These are phyloP conservation scores for Heteromurus nitidus DNA, from an alignment of 2,888 invertebrate genomes.

Conservation along the genomic window DNA sequence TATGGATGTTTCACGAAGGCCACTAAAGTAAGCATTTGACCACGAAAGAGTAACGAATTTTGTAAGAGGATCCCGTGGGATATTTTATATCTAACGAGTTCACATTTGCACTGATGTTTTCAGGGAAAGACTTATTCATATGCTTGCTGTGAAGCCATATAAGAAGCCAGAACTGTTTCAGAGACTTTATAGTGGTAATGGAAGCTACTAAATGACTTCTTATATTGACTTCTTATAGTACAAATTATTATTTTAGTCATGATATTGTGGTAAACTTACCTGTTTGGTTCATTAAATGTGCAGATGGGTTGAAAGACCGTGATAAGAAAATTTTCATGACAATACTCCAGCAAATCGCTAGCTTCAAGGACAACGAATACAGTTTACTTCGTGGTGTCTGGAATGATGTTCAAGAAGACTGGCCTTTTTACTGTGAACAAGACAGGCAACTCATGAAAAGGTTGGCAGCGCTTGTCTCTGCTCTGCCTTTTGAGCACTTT, in stretches of 20 bases:
- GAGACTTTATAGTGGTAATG: conserved; percentile 86
- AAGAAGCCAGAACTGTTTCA: conserved; percentile 91
- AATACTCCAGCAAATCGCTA: conserved; percentile 87
- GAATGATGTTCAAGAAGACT: conserved; percentile 94
- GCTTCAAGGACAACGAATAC: conserved; percentile 91
- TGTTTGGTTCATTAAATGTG: conserved; percentile 72
- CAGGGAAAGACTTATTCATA: conserved; percentile 95
- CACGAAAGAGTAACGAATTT: too few relatives aligned
- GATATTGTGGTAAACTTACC: conserved; percentile 4
- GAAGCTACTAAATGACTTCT: conserved; percentile 13
- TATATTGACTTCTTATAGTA: conserved; percentile 1
- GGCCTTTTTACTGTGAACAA: conserved; percentile 95
- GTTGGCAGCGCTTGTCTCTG: conserved; percentile 75
- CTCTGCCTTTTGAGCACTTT: neutral
- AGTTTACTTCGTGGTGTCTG: conserved; percentile 90
- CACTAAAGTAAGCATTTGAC: conserved; percentile 64
- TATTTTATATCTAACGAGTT: too few relatives aligned
- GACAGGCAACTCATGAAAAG: conserved; percentile 91
- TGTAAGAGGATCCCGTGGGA: too few relatives aligned
- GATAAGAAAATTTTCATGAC: conserved; percentile 86
- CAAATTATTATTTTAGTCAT: too few relatives aligned
- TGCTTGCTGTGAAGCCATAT: conserved; percentile 93
- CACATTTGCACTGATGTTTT: conserved; percentile 36
- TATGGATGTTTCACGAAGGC: conserved; percentile 61
- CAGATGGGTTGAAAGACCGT: conserved; percentile 91